Conservation (phyloP, 2,888 invertebrate species). For the Oxyscelio sp. region DNA sequence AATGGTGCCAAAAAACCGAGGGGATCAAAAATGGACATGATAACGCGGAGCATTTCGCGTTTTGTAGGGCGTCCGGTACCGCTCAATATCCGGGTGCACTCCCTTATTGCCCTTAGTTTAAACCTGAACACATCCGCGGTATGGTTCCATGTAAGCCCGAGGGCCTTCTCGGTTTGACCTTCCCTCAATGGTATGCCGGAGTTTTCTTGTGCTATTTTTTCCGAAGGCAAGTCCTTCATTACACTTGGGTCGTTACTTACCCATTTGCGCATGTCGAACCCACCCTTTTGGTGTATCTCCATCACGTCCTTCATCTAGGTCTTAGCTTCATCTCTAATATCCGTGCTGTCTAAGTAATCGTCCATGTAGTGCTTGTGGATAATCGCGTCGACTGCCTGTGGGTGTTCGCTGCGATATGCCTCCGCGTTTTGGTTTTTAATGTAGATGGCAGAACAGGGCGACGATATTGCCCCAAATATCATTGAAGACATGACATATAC, state of each 20-base stretch:
- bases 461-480: constrained; percentile 9
- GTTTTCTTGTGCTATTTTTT: neutral
- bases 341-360: constrained; percentile 79
- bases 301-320: constrained; percentile 58
- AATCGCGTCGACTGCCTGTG: too few relatives aligned
- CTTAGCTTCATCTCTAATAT: constrained; percentile 65
- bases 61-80: constrained; percentile 63
- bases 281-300: constrained; percentile 55
- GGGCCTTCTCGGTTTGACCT: too few relatives aligned
- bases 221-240: neutral
- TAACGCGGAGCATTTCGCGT: constrained; percentile 65
- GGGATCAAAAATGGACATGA: constrained; percentile 82
- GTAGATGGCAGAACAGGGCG: constrained; percentile 64
- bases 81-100: too few relatives aligned
- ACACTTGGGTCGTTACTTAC: neutral
- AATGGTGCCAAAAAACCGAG: constrained; percentile 78
- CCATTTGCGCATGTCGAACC: constrained; percentile 71
- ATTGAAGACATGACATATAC: constrained; percentile 74
- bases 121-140: neutral
- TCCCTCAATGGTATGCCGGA: too few relatives aligned
- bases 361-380: constrained; percentile 79
- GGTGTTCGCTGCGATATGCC: too few relatives aligned
- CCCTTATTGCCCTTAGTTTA: neutral
- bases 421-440: constrained; percentile 79
- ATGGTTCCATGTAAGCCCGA: too few relatives aligned